phyloP scores from a whole-genome alignment of 1,140 invertebrate genomes.

The Papilio polyxenes region DNA sequence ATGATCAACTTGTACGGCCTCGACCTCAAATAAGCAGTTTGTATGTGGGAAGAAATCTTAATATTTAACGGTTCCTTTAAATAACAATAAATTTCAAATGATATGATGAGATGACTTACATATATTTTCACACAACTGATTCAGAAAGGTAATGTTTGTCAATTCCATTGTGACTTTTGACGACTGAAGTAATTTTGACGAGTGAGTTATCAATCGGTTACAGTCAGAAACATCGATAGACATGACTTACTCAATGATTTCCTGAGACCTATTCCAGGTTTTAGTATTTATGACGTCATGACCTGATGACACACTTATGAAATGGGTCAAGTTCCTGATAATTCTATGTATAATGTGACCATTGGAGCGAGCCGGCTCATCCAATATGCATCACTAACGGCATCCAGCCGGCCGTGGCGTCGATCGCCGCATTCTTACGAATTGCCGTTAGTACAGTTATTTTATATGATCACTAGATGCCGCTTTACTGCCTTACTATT shows the following conservation, averaged over 20 bases:
- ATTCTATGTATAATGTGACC: neutral
- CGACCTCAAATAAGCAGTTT: neutral
- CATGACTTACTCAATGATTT: too few species aligned
- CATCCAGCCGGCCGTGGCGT: neutral
- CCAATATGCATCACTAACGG: conserved; percentile 40
- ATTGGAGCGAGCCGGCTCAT: conserved; percentile 21
- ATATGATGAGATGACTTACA: neutral
- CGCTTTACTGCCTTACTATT: neutral
- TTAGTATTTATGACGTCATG: too few species aligned
- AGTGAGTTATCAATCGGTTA: neutral
- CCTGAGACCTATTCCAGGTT: too few species aligned
- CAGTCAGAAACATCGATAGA: too few species aligned
- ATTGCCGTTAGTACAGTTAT: conserved; percentile 17
- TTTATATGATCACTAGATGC: conserved; percentile 23
- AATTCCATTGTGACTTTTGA: too few species aligned
- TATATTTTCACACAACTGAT: neutral
- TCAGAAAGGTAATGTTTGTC: neutral
- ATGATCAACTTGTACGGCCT: conserved; percentile 10
- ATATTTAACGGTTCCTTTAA: neutral
- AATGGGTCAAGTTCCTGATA: neutral
- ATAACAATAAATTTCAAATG: neutral
- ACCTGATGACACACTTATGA: too few species aligned
- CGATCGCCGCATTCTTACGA: neutral
- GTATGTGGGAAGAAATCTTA: neutral
- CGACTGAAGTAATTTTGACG: too few species aligned